Conservation (phyloP, 2,113 vertebrate genomes). For the Myiagra hebetior region DNA sequence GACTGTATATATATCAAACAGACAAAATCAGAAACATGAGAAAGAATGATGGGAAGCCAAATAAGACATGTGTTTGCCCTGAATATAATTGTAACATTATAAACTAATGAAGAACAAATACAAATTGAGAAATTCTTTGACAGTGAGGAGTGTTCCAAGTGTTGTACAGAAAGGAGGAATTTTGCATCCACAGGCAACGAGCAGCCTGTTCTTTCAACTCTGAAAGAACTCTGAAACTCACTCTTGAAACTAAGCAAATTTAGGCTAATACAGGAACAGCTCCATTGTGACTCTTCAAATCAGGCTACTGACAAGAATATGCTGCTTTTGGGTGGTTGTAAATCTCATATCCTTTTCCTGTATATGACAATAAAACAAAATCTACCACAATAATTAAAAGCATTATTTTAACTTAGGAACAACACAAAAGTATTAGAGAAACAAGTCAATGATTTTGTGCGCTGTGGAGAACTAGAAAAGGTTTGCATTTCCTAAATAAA, state of each 20-base stretch:
- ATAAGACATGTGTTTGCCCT: conserved; percentile 15
- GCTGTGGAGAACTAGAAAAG: not conserved
- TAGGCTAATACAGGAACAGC: not conserved
- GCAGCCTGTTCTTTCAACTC: not conserved
- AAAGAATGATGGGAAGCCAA: conserved; percentile 32
- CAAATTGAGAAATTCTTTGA: conserved; percentile 4
- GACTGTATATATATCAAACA: not conserved
- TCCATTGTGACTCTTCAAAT: not conserved
- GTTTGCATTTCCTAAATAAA: not conserved
- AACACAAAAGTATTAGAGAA: not conserved
- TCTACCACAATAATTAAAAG: not conserved
- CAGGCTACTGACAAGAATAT: not conserved
- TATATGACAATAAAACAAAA: not conserved
- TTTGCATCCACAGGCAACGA: not conserved
- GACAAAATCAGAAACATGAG: conserved; percentile 33
- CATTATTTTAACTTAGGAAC: not conserved
- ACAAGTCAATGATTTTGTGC: not conserved
- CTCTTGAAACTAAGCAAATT: not conserved
- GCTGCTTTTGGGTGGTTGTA: not conserved
- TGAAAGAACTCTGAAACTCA: not conserved
- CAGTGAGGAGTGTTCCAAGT: not conserved
- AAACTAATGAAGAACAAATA: conserved; percentile 4
- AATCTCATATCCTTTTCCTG: not conserved
- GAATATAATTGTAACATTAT: not conserved
- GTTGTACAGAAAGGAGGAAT: not conserved